Base-by-base conservation (phyloP, 1,140 invertebrate genomes). In the Lepidurus packardi region DNA sequence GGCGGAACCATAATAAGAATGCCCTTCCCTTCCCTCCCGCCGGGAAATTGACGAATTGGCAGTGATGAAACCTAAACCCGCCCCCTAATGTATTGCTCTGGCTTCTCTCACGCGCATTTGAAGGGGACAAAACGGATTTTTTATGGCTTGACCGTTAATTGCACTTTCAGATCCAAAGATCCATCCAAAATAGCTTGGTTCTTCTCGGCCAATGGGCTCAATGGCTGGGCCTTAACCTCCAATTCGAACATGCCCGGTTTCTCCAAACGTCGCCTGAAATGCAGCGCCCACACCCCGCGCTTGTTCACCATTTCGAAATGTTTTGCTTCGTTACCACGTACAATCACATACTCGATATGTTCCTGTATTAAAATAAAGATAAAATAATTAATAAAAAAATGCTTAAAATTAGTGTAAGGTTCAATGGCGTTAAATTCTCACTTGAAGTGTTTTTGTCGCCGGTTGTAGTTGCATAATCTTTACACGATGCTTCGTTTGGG, bases 381-480 rank as follows among this genome's bases (percentile, higher is more conserved):
- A 25, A 53, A 77, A 43, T 9, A 74, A 53, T 73, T 11, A 44
- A 78, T 47, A 74, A 25, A 75, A 43, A 80, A 13, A 47, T 77
- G 34, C 34, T 34, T 78, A 11, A 73, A 2, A n/a, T 9, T 53
- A 76, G 47, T n/a, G 16, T 80, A 42, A 25, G 43, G n/a, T 85
- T 78, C 11, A 84, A 47, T 65, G 81, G 82, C 1, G 81, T 82
- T 74, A 11, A 75, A 74, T 80, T 78, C 75, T 79, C 45, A 82
- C 80, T 78, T 82, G 82, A 42, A 86, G 81, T 74, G 82, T 82
- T 43, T 81, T 90, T 13, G 91, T 84, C 24, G 90, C 88, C 16
- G 90, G 90, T 81, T 90, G 89, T 10, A 92, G 82, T 84, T 88
- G 90, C 9, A 92, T 84, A 44, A 92, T 88, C 79, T 88, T 84